These are phyloP conservation scores for Caiman crocodilus DNA, from an alignment of 2,797 vertebrate species.

Conservation along the genomic window DNA sequence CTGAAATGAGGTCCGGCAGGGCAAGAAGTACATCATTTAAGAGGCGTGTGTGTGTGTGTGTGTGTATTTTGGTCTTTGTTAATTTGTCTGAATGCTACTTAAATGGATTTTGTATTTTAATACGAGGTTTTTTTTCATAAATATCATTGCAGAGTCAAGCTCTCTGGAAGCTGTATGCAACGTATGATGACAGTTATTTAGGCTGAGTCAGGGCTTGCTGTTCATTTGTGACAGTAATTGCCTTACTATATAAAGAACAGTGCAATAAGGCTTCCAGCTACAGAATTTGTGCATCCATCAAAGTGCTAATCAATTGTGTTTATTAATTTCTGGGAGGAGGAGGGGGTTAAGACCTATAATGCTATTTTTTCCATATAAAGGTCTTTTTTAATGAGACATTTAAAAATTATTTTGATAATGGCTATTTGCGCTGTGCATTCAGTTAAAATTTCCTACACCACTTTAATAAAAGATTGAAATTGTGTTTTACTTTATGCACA, in stretches of 20 bases:
- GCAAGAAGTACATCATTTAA: background rate
- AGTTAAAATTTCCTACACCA: background rate
- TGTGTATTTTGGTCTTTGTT: background rate
- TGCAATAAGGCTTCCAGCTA: background rate
- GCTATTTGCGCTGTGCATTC: background rate
- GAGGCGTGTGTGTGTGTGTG: too few relatives aligned
- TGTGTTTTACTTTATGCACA: background rate
- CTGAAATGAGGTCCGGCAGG: background rate
- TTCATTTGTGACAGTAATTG: constrained; percentile 11
- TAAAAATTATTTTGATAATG: background rate
- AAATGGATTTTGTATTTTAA: background rate
- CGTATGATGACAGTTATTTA: background rate
- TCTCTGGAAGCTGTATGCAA: background rate
- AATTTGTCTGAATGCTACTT: background rate
- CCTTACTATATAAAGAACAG: background rate
- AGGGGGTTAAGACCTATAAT: background rate
- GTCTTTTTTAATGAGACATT: background rate
- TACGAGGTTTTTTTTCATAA: background rate
- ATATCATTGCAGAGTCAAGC: background rate
- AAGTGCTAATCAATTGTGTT: background rate
- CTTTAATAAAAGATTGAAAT: background rate
- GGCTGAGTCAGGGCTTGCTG: background rate
- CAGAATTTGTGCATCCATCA: background rate
- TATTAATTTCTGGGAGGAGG: background rate
- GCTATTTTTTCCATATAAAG: background rate